Base-by-base conservation (phyloP, 2,797 vertebrate species). In the Naso thynnoides region DNA sequence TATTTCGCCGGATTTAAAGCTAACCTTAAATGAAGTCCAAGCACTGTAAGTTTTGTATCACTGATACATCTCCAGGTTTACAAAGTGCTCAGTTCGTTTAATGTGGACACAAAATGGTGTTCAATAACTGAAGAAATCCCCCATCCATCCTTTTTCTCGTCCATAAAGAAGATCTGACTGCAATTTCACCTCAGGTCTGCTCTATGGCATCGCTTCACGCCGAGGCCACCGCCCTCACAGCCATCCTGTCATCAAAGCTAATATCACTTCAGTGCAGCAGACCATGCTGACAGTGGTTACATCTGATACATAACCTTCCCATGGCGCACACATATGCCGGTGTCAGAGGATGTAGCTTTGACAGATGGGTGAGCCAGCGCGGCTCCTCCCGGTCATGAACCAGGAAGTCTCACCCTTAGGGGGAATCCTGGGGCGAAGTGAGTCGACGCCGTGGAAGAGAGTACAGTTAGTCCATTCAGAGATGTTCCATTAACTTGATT, bases 401-500 rank as follows among this genome's bases (percentile, higher is more conserved):
- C 71, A 26, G 70, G 72, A 78, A 76, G 87, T 63, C 55, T 81
- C 26, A 1, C 66, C 86, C 83, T 73, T 42, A 6, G 70, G 54
- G 72, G 72, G 76, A 15, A 74, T 73, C 77, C 81, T 39, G 16
- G 58, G 47, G 87, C n/a, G 49, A 49, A 38, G 58, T 31, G 70
- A 69, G 29, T 8, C 29, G 29, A 54, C 73, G 74, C 77, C 44
- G 73, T 57, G 73, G 81, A 76, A 76, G 70, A 75, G 68, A 68
- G 71, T 79, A 80, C 88, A 84, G 87, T 89, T 54, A 74, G 81
- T 81, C 66, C 78, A 70, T 83, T 90, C 78, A 63, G 84, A 78
- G 85, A 87, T 85, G 76, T 88, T 82, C 86, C 87, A 88, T 94
- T 91, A 90, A 87, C 78, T 81, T 93, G 92, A 94, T 92, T 83